A percentile compares a stretch with the other conserved stretches of the same genome.
Conservation (phyloP, 2,888 invertebrate species). For the Elgonia sp. region DNA sequence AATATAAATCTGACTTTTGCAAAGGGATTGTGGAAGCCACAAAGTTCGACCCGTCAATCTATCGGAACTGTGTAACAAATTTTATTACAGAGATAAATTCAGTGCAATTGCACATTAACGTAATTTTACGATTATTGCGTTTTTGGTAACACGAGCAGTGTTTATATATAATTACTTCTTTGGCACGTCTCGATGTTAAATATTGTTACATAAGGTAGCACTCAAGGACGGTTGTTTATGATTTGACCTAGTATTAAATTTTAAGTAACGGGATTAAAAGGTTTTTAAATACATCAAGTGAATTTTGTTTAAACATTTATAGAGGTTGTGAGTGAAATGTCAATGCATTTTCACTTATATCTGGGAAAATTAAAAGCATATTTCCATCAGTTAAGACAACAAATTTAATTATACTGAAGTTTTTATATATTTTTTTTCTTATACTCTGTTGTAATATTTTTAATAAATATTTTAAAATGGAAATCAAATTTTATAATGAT, state of each 20-base stretch:
- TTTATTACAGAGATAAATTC: constrained; percentile 74
- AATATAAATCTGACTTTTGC: constrained; percentile 77
- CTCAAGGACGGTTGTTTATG: constrained; percentile 43
- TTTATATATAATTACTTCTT: constrained; percentile 65
- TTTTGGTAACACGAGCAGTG: constrained; percentile 21
- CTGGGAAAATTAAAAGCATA: not conserved
- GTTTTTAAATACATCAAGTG: constrained; percentile 32
- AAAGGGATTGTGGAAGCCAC: constrained; percentile 84
- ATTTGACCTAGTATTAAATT: constrained; percentile 64
- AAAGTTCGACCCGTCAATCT: constrained; percentile 79
- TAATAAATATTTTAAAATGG: too few relatives aligned
- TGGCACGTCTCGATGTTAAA: constrained; percentile 58
- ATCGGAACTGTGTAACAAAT: constrained; percentile 83
- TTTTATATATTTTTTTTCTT: too few relatives aligned
- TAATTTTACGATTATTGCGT: constrained; percentile 57
- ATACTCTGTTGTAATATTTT: too few relatives aligned
- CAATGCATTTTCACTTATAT: not conserved
- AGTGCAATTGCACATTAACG: constrained; percentile 50
- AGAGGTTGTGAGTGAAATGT: not conserved
- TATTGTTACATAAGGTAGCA: constrained; percentile 52
- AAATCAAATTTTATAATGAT: too few relatives aligned
- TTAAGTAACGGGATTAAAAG: constrained; percentile 54
- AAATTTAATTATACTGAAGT: too few relatives aligned
- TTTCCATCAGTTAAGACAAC: too few relatives aligned
- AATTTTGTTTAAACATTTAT: constrained; percentile 37